Base-by-base conservation (phyloP, 1,140 invertebrate species). In the Plectrocnemia conspersa region DNA sequence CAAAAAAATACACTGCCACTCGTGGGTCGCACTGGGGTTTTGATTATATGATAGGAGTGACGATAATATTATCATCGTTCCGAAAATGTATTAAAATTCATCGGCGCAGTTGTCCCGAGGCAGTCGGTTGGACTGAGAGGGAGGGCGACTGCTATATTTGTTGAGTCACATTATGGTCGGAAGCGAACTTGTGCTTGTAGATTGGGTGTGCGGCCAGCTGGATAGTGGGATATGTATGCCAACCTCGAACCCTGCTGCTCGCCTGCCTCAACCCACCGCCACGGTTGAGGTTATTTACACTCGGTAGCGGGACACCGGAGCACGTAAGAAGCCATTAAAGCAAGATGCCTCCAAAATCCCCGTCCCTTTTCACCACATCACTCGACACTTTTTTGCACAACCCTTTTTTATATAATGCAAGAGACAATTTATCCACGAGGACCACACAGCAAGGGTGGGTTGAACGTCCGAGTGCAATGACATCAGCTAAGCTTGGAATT, bases 131-230 rank as follows among this genome's bases (percentile, higher is more conserved):
- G n/a, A n/a, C n/a, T n/a, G n/a, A n/a, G n/a, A n/a, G n/a, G n/a
- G 13, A 38, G 35, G 5, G 10, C 6, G 27, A n/a, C 27, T 10
- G 35, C 15, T 38, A 9, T 38, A 38, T 38, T 38, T 38, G 35
- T 38, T 38, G 35, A 38, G 35, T 38, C 35, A 38, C 35, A 38
- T 38, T 38, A 38, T 16, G 35, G 35, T 38, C 35, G 35, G 35
- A 38, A 38, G 35, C 15, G 35, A 16, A 38, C 15, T 38, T 16
- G 35, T 29, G 27, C 27, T 29, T 29, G 27, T 29, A 29, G 27
- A 29, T 29, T 29, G 35, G 35, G 6, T 38, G 35, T 38, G 35
- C 35, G 35, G 7, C 35, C 35, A 16, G 35, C 35, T 16, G 35
- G 35, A 38, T 38, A 29, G 27, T 29, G 27, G 27, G 27, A 7